Evolutionary conservation across 2,888 invertebrate genomes (phyloP), one percentile per base, ranked within the genome.

Genomic region (Stenurella melanura): DNA sequence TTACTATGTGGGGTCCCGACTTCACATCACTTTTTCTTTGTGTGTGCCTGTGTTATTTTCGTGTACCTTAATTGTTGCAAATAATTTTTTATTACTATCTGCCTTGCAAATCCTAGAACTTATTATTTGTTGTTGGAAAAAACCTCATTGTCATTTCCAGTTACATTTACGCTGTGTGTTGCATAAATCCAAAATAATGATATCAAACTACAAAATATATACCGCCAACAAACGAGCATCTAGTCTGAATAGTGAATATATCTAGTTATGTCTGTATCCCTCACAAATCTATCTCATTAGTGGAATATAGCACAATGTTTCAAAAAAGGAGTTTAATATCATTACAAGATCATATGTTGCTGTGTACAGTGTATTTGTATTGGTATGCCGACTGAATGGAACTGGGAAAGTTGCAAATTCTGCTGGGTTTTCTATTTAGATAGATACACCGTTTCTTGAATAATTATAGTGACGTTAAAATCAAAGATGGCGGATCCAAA

Each of bases 211-310:
- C 30, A 42, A 50, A 42, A 50, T 50, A 50, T 50, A 50, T n/a
- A 50, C 11, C 11, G 42, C 50, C 50, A 50, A 50, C n/a, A 50
- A 50, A 50, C 12, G 11, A 50, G 7, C 50, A 3, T 50, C n/a
- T 50, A 50, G 1, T 11, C n/a, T 50, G 50, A 50, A n/a, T 64
- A 30, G n/a, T 26, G 30, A n/a, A 26, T 61, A 18, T 64, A 50
- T 12, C 42, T 67, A 19, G 18, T 4, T 5, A n/a, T 19, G 67
- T 50, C 54, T 26, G 15, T 67, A 67, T 54, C 67, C 50, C 17
- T 30, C 67, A 54, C 54, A 67, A 66, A 67, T 67, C 67, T 38
- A 67, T 67, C 67, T 67, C 67, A 54, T 67, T 67, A 67, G 67
- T 54, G 21, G 12, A 50, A 50, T 50, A 50, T 50, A 50, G 54